These are phyloP conservation scores for Hydraecia micacea DNA, from an alignment of 2,888 invertebrate species.

Conservation along the genomic window DNA sequence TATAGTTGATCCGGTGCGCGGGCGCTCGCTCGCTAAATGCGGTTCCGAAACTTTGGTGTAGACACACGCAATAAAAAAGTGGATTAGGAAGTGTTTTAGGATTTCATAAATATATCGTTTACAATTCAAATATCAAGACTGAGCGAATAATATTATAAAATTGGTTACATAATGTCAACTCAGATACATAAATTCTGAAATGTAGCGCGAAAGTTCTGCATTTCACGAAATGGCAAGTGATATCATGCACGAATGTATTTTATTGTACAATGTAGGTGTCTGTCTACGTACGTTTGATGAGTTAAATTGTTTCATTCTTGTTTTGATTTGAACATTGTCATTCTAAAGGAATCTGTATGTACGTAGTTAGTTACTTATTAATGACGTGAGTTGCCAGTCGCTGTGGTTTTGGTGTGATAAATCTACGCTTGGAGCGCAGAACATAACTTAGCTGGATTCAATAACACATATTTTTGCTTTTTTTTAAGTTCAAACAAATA, in stretches of 20 bases:
- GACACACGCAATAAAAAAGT: conserved; percentile 58
- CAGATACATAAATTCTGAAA: conserved; percentile 31
- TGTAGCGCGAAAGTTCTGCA: conserved; percentile 42
- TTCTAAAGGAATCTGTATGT: conserved; percentile 25
- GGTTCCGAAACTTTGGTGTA: conserved; percentile 65
- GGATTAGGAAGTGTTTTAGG: conserved; percentile 43
- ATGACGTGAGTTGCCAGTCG: conserved; percentile 34
- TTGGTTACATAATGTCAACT: conserved; percentile 42
- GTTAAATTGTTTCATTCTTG: conserved; percentile 4
- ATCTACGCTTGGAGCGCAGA: conserved; percentile 2
- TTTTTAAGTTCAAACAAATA: conserved; percentile 1
- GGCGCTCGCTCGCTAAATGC: conserved; percentile 65
- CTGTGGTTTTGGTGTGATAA: conserved; percentile 52
- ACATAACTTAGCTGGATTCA: not conserved
- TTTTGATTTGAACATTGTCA: conserved; percentile 30
- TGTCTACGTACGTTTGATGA: conserved; percentile 10
- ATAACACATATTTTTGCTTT: not conserved
- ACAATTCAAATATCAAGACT: conserved; percentile 20
- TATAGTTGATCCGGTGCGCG: conserved; percentile 70
- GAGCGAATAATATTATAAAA: conserved; percentile 25
- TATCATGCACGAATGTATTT: conserved; percentile 35
- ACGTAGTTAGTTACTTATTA: not conserved
- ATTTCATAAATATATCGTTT: conserved; percentile 44
- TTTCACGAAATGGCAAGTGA: conserved; percentile 32
- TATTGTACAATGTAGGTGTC: conserved; percentile 19